phyloP scores from a whole-genome alignment of 1,140 invertebrate genomes.

The Drosophila varians region DNA sequence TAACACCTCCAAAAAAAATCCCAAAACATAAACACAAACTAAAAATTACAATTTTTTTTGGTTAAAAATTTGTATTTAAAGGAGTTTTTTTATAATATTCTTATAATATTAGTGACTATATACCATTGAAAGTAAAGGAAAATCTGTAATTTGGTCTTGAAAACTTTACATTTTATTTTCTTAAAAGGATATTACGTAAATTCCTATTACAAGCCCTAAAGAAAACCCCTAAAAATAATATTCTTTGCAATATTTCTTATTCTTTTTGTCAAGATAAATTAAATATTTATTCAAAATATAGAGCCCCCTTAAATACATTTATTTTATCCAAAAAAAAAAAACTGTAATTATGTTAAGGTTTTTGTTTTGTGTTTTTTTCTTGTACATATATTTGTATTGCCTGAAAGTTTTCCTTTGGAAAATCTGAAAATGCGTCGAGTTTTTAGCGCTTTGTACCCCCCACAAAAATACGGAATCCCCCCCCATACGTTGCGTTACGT shows the following conservation, averaged over 20 bases:
- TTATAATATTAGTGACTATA: too few species aligned
- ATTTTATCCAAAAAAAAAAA: neutral
- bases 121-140: too few species aligned
- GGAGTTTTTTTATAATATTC: neutral
- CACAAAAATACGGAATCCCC: neutral
- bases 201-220: too few species aligned
- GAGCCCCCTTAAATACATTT: neutral
- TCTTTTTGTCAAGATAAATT: too few species aligned
- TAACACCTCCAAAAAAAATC: slow-evolving; percentile 21
- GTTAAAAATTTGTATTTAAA: neutral
- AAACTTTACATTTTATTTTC: too few species aligned
- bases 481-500: slow-evolving; percentile 39
- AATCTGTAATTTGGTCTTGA: too few species aligned
- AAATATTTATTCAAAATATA: too few species aligned
- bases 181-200: too few species aligned
- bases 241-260: too few species aligned
- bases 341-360: neutral
- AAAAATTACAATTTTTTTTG: neutral
- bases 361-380: slow-evolving; percentile 6
- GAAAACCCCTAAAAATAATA: too few species aligned
- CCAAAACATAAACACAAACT: neutral
- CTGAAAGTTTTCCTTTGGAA: slow-evolving; percentile 21
- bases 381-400: slow-evolving; percentile 36
- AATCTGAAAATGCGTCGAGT: slow-evolving; percentile 16
- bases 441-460: slow-evolving; percentile 45